Base-by-base conservation (phyloP, 2,113 vertebrate genomes). In the Circaetus cinerascens region DNA sequence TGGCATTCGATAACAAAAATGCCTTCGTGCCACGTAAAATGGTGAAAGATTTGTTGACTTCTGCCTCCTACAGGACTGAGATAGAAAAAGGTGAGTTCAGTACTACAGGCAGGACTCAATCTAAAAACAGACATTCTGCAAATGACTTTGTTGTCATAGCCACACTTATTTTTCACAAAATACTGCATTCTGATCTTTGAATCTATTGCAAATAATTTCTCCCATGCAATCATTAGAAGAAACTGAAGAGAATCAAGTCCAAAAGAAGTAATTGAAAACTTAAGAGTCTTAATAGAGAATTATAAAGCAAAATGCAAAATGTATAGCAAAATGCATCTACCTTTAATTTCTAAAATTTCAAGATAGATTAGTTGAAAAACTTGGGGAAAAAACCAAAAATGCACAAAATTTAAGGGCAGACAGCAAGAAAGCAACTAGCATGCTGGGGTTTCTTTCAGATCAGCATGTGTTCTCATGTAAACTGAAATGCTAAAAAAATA, bases 11-110 rank as follows among this genome's bases (percentile, higher is more conserved):
- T 53, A 89, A 74, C 67, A 94, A 86, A 92, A 92, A 93, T 25
- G 51, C 81, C 95, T 96, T 90, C 26, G 32, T 89, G 90, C 87
- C 81, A 78, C 29, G 2, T 77, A 32, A 87, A 81, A 93, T 64
- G 81, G 48, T 56, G 55, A 73, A 68, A 94, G 80, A 60, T 97
- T 90, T 95, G 93, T 95, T 96, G 92, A 90, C 68, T 97, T 97
- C 91, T 98, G 97, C 96, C 96, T 98, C 97, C 96, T 97, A 76
- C 92, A 97, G 96, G 95, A 79, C 50, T 71, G 80, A 82, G 63
- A 60, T n/a, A 83, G 68, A 74, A 95, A 51, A 76, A 66, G 55
- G 21, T 27, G 73, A 88, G 63, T 79, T 92, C 84, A 64, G 38
- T 85, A 41, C 45, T 63, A 41, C 16, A 64, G 62, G n/a, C 66